These are phyloP conservation scores for Mesembrinibis cayennensis DNA, from an alignment of 2,113 vertebrate species.

Conservation along the genomic window DNA sequence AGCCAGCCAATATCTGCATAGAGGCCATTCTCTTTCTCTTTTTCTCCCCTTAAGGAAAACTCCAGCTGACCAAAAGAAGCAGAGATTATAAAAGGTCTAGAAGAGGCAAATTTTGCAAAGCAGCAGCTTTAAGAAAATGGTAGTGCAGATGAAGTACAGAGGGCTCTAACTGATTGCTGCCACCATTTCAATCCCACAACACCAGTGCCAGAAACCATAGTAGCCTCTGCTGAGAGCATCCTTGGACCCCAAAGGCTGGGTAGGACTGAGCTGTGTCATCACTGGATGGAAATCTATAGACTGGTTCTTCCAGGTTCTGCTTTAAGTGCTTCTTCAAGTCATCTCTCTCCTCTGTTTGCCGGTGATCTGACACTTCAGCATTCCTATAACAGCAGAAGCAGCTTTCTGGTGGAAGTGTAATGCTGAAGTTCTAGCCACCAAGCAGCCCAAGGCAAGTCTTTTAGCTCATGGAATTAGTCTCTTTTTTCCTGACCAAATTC, in stretches of 20 bases:
- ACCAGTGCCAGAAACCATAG: background rate
- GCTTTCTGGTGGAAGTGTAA: background rate
- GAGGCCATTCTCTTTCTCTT: constrained; percentile 2
- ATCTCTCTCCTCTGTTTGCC: background rate
- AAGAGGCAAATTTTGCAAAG: background rate
- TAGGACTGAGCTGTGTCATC: background rate
- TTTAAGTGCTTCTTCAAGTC: background rate
- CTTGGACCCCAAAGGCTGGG: background rate
- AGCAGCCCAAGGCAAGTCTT: background rate
- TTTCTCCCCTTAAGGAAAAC: constrained; percentile 29
- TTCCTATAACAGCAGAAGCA: background rate
- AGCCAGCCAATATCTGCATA: background rate
- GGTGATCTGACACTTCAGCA: background rate
- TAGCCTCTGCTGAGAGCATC: background rate
- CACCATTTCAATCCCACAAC: background rate
- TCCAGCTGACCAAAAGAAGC: background rate
- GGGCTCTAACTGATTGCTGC: background rate
- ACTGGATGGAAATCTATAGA: background rate
- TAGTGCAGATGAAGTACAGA: background rate
- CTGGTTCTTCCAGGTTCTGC: background rate
- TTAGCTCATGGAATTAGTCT: background rate
- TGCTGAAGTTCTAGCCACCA: background rate
- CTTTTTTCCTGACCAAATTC: background rate
- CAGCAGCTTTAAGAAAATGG: background rate
- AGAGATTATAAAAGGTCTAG: background rate